Percentiles rank a stretch among this genome's conserved stretches.
Evolutionary conservation across 1,140 invertebrate species (phyloP).

Genomic region (Macrotrachela quadricornifera): DNA sequence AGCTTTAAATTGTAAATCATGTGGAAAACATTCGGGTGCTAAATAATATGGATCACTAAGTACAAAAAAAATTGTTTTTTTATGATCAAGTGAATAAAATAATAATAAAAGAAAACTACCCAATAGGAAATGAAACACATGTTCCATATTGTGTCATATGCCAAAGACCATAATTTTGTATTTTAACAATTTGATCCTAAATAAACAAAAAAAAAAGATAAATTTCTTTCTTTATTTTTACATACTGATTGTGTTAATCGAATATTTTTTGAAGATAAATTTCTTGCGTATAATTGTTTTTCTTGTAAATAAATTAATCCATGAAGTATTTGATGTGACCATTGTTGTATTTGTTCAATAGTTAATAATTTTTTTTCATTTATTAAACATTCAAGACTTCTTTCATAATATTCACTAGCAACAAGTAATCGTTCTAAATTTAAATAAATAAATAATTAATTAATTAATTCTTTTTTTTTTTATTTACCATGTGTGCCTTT

Average conservation of each 20-base stretch:
- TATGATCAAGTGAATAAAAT: neutral
- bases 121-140: constrained; percentile 71
- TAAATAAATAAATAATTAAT: constrained; percentile 13
- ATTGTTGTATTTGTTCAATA: constrained; percentile 20
- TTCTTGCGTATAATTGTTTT: constrained; percentile 50
- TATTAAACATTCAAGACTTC: constrained; percentile 29
- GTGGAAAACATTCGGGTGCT: constrained; percentile 57
- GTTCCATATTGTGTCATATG: constrained; percentile 64
- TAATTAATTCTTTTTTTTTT: constrained; percentile 5
- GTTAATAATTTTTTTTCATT: constrained; percentile 10
- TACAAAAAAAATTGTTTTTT: constrained; percentile 10
- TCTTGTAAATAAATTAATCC: constrained; percentile 51
- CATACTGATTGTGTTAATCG: constrained; percentile 43
- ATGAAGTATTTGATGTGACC: constrained; percentile 46
- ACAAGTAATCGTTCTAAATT: constrained; percentile 63
- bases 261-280: constrained; percentile 60
- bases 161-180: constrained; percentile 76
- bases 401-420: constrained; percentile 61
- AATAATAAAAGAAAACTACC: constrained; percentile 37
- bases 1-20: constrained; percentile 15
- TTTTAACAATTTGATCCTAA: constrained; percentile 37
- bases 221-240: too few species aligned
- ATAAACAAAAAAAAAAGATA: too few species aligned
- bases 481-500: constrained; percentile 70
- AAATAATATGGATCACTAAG: constrained; percentile 50